A percentile compares a stretch with the other conserved stretches of the same genome.
These are phyloP conservation scores for Chironomus riparius DNA, from an alignment of 2,888 invertebrate species.

Conservation along the genomic window DNA sequence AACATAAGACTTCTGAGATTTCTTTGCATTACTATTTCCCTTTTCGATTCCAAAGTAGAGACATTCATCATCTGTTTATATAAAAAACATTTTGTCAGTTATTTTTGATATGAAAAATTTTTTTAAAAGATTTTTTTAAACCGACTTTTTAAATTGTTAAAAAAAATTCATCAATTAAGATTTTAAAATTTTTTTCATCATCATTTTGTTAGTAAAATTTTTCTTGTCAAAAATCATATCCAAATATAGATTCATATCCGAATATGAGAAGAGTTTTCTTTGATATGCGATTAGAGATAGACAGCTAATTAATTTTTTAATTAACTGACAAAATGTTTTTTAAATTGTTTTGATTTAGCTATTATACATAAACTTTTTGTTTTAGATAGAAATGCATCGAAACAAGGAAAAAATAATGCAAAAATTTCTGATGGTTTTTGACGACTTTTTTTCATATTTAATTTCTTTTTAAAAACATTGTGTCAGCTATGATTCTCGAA, in stretches of 20 bases:
- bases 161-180: neutral
- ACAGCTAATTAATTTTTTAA: conserved; percentile 29
- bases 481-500: conserved; percentile 39
- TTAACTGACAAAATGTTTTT: conserved; percentile 46
- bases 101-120: neutral
- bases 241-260: neutral
- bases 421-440: conserved; percentile 18
- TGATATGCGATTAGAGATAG: neutral
- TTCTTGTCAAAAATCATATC: neutral
- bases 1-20: conserved; percentile 49
- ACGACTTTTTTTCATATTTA: neutral
- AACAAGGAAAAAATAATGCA: conserved; percentile 12
- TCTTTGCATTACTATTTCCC: conserved; percentile 62
- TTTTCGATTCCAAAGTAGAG: conserved; percentile 93
- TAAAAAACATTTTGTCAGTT: conserved; percentile 79
- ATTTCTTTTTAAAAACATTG: conserved; percentile 37
- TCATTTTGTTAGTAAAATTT: conserved; percentile 27
- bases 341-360: neutral
- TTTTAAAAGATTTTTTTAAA: conserved; percentile 27
- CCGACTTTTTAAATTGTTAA: neutral
- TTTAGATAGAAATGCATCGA: neutral
- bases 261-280: too few relatives aligned
- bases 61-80: conserved; percentile 90
- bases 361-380: neutral
- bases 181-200: too few relatives aligned